These are phyloP conservation scores for Agrochola litura DNA, from an alignment of 2,888 invertebrate species.

Conservation along the genomic window DNA sequence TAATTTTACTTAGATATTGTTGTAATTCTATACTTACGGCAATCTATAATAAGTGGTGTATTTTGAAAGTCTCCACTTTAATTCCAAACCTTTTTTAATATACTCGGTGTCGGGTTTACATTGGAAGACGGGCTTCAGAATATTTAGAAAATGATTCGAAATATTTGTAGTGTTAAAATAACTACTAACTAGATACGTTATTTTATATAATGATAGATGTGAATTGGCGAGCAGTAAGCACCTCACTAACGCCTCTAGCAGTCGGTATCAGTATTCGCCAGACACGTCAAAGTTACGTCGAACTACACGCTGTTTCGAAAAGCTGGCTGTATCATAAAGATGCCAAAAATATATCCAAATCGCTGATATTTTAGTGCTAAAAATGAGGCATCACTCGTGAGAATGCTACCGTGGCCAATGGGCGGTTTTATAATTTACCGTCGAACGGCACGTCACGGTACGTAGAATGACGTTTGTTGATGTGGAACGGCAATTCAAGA, in stretches of 20 bases:
- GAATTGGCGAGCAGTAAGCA: background rate
- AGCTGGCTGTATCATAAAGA: slow-evolving; percentile 4
- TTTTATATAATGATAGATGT: slow-evolving; percentile 11
- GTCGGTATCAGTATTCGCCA: background rate
- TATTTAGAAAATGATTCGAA: slow-evolving; percentile 10
- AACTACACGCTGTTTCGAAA: background rate
- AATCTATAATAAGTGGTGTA: slow-evolving; percentile 1
- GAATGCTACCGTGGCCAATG: background rate
- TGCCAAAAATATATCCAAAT: background rate
- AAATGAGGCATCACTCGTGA: background rate
- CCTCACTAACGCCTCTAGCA: background rate
- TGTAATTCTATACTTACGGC: slow-evolving; percentile 11
- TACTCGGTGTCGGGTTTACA: background rate
- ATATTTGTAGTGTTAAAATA: slow-evolving; percentile 3
- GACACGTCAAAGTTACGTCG: background rate
- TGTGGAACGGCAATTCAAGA: background rate
- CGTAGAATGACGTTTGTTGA: background rate
- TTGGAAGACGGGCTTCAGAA: slow-evolving; percentile 11
- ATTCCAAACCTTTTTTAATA: slow-evolving; percentile 1
- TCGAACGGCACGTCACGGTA: too few species aligned
- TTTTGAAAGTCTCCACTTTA: slow-evolving; percentile 1
- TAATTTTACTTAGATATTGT: slow-evolving; percentile 17
- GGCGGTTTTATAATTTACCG: background rate
- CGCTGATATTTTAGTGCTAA: background rate
- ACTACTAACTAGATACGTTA: slow-evolving; percentile 1